Conservation (phyloP, 2,113 vertebrate genomes). For the Psammodynastes pulverulentus region DNA sequence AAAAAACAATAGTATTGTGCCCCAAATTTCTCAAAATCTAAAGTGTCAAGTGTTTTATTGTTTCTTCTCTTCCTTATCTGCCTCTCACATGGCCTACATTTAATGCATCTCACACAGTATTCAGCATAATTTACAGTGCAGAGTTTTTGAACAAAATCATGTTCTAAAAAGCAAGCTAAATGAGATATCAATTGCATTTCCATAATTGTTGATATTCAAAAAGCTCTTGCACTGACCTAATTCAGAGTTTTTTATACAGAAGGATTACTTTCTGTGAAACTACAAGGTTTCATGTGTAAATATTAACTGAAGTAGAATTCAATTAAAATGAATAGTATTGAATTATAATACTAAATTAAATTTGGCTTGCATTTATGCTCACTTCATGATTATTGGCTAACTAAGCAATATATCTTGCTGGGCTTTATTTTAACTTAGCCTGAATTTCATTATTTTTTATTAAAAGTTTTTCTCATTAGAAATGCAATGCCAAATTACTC, state of each 20-base stretch:
- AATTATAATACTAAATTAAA: constrained; percentile 57
- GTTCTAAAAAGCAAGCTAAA: constrained; percentile 41
- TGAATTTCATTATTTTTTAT: background rate
- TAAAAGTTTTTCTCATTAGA: constrained; percentile 5
- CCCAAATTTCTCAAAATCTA: background rate
- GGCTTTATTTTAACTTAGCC: constrained; percentile 27
- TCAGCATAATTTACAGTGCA: background rate
- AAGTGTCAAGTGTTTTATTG: background rate
- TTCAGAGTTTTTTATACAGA: constrained; percentile 41
- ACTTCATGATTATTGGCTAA: constrained; percentile 20
- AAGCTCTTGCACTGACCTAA: constrained; percentile 32
- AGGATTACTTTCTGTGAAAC: constrained; percentile 41
- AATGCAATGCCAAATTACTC: constrained; percentile 14
- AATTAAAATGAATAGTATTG: constrained; percentile 58
- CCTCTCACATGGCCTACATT: background rate
- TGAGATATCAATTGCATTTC: constrained; percentile 39
- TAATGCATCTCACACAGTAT: background rate
- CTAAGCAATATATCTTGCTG: constrained; percentile 22
- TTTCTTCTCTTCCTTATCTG: background rate
- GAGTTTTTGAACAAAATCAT: constrained; percentile 39
- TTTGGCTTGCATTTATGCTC: constrained; percentile 44
- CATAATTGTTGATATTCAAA: constrained; percentile 45
- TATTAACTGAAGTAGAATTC: constrained; percentile 49
- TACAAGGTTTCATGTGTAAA: constrained; percentile 33
- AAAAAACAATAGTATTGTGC: background rate